phyloP scores from a whole-genome alignment of 2,888 invertebrate genomes.

The Drosophila ustulata region DNA sequence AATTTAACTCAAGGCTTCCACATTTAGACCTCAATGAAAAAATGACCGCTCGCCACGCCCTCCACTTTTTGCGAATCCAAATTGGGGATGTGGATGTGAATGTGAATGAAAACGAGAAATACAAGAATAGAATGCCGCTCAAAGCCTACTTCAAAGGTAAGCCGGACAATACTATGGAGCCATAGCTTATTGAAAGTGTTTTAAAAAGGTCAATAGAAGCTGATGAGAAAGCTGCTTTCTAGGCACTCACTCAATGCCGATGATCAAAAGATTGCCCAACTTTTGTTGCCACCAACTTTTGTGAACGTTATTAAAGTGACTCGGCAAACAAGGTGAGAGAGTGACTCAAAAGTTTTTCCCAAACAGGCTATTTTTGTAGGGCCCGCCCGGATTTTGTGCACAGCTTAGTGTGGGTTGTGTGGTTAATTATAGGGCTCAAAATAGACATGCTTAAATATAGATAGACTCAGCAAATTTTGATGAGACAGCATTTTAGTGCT shows the following conservation, averaged over 20 bases:
- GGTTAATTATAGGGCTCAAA: background rate
- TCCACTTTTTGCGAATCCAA: conserved; percentile 16
- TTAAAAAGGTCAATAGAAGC: conserved; percentile 26
- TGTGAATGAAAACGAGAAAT: conserved; percentile 4
- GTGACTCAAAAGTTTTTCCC: background rate
- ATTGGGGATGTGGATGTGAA: conserved; percentile 19
- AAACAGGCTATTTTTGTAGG: background rate
- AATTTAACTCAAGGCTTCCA: conserved; percentile 30
- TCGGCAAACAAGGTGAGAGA: conserved; percentile 16
- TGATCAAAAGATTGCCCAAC: conserved; percentile 51
- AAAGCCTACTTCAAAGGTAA: conserved; percentile 61
- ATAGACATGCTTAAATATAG: background rate
- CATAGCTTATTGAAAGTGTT: conserved; percentile 23
- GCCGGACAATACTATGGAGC: conserved; percentile 24
- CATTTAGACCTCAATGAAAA: conserved; percentile 40
- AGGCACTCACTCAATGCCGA: conserved; percentile 31
- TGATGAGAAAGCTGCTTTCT: conserved; percentile 38
- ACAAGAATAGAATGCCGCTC: conserved; percentile 9
- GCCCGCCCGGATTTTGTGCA: background rate
- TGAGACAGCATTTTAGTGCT: background rate
- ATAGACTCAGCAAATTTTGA: background rate
- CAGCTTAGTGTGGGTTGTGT: background rate
- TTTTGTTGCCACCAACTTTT: conserved; percentile 49
- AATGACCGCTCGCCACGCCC: conserved; percentile 32
- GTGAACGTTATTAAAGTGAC: conserved; percentile 40